These are phyloP conservation scores for Drosophila multiciliata DNA, from an alignment of 2,888 invertebrate genomes.

Conservation along the genomic window DNA sequence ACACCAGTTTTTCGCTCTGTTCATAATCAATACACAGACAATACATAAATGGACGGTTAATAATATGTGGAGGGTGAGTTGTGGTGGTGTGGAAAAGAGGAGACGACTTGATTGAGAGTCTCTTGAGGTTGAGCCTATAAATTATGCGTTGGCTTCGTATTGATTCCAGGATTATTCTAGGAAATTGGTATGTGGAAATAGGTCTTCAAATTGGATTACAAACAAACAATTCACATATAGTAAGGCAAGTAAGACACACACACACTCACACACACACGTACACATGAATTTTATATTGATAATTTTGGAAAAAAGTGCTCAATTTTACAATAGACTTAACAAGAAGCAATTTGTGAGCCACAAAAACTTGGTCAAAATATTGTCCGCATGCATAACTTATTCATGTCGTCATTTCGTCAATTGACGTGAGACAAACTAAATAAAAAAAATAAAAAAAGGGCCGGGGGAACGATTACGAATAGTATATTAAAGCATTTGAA, in stretches of 20 bases:
- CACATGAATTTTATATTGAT: not conserved
- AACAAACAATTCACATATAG: not conserved
- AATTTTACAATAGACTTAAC: constrained; percentile 56
- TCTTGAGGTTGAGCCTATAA: constrained; percentile 50
- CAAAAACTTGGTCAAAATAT: constrained; percentile 16
- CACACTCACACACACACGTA: not conserved
- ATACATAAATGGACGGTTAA: constrained; percentile 4
- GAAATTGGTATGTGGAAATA: constrained; percentile 3
- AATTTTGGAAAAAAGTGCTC: constrained; percentile 13
- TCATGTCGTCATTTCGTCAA: constrained; percentile 39
- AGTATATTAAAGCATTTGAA: not conserved
- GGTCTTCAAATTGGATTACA: constrained; percentile 6
- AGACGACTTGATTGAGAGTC: constrained; percentile 6
- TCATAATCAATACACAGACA: constrained; percentile 49
- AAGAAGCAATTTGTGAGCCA: constrained; percentile 55
- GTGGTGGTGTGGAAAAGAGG: not conserved
- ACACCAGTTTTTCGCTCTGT: constrained; percentile 16
- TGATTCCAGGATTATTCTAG: constrained; percentile 50
- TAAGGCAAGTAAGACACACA: constrained; percentile 2
- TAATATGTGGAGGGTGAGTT: constrained; percentile 12
- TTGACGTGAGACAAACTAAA: constrained; percentile 23
- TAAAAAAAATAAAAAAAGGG: not conserved
- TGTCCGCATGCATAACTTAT: constrained; percentile 22
- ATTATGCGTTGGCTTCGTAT: constrained; percentile 70
- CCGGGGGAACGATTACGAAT: not conserved